phyloP scores from a whole-genome alignment of 2,113 vertebrate species.

The Zosterops lateralis region DNA sequence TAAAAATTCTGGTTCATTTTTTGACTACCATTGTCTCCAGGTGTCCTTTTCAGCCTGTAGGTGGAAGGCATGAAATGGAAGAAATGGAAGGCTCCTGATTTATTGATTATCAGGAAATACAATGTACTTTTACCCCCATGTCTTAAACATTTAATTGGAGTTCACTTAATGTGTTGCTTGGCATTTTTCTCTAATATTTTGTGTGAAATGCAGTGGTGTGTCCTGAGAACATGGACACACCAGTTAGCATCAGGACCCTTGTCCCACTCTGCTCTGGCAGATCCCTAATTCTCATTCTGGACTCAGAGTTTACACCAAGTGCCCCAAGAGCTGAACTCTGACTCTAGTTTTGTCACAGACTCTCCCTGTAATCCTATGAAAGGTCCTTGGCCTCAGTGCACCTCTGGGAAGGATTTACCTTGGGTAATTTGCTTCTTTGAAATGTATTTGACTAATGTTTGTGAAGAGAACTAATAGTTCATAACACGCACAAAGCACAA shows the following conservation, averaged over 20 bases:
- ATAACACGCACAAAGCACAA: background rate
- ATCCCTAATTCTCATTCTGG: background rate
- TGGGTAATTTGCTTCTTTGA: background rate
- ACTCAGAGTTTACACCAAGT: background rate
- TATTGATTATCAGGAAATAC: background rate
- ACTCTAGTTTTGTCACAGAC: conserved; percentile 11
- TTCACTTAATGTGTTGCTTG: background rate
- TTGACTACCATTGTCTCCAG: background rate
- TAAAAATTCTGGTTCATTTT: background rate
- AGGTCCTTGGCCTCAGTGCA: background rate
- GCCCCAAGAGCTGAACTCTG: conserved; percentile 3
- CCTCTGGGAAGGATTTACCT: background rate
- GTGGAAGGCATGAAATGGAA: background rate
- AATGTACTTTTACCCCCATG: background rate
- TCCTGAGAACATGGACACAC: background rate
- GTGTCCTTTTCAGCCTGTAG: background rate
- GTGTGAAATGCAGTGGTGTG: background rate
- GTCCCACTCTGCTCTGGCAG: background rate
- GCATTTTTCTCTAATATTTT: background rate
- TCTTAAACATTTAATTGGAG: background rate
- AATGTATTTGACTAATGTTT: background rate
- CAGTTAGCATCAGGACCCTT: background rate
- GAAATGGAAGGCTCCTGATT: background rate
- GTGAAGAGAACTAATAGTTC: background rate
- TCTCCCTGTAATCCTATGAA: background rate